Conservation (phyloP, 2,888 invertebrate genomes). For the Conchocele bisecta region DNA sequence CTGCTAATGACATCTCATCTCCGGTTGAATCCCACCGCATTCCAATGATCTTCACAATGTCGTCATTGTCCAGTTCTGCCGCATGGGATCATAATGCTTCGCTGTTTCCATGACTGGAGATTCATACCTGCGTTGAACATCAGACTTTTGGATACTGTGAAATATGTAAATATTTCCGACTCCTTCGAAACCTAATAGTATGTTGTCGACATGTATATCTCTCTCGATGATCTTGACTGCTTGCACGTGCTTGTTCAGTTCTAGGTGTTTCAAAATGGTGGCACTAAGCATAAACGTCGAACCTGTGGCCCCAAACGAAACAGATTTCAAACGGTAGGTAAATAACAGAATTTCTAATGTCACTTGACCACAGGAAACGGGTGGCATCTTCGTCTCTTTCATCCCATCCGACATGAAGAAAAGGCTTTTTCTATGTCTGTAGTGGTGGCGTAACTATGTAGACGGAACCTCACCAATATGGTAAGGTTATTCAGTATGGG, state of each 20-base stretch:
- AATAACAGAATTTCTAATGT: constrained; percentile 26
- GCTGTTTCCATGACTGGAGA: constrained; percentile 1
- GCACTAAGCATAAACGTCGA: constrained; percentile 45
- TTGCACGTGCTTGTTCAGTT: not conserved
- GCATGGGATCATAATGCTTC: not conserved
- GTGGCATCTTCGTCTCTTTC: constrained; percentile 36
- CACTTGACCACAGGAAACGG: constrained; percentile 45
- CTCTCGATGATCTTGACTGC: not conserved
- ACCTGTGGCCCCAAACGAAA: constrained; percentile 47
- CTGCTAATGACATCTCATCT: not conserved
- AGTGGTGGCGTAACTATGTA: constrained; percentile 17
- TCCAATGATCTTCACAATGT: not conserved
- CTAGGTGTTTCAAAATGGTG: constrained; percentile 36
- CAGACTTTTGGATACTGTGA: not conserved
- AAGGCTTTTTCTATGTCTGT: constrained; percentile 48
- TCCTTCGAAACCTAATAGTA: constrained; percentile 25
- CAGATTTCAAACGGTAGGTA: constrained; percentile 36
- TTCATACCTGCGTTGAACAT: not conserved
- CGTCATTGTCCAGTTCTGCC: not conserved
- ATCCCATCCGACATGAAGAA: constrained; percentile 29
- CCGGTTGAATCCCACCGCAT: not conserved
- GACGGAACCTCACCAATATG: constrained; percentile 41
- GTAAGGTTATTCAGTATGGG: constrained; percentile 43
- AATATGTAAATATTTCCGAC: not conserved
- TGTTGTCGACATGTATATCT: constrained; percentile 49